Evolutionary conservation across 1,140 invertebrate species (phyloP), one percentile per base, ranked within the genome.

Genomic region (Listronotus oregonensis): DNA sequence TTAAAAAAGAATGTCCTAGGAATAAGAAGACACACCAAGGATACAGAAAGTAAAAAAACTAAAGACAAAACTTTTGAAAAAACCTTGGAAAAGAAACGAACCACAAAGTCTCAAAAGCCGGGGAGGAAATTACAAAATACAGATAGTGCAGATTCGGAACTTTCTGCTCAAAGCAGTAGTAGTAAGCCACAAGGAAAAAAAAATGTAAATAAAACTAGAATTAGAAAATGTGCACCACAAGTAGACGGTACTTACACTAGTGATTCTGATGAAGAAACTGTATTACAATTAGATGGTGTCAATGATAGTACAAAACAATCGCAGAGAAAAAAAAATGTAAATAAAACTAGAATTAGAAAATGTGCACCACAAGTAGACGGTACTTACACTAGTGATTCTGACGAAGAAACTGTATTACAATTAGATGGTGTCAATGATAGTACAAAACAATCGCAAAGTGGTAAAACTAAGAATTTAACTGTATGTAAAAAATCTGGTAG

Each of bases 341-440:
- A n/a, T n/a, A n/a, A n/a, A n/a, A 27, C 21, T 27, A 27, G 21
- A 27, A 27, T 3, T 5, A 27, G 2, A 46, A 51, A 65, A 52
- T 50, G 78, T 78, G 80, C 82, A 67, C 75, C 81, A 8, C 85
- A 87, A 71, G 62, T 86, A 21, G 85, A 86, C 80, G 85, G 85
- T 21, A n/a, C 52, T 14, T 54, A 57, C 37, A 60, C 64, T 32
- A 52, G 46, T 21, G 50, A 54, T n/a, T 42, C 14, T 42, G 59
- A 67, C 17, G 15, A 12, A 9, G 59, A 67, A 32, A 37, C 18
- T 0, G 60, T 69, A 39, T 44, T 70, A 27, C 67, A 68, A 50
- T 18, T 62, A 63, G 73, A 74, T 63, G 73, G 73, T 10, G 60
- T 65, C 0, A 66, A 63, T 37, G 63, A 73, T 51, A 21, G 6